Evolutionary conservation across 1,140 invertebrate species (phyloP), one percentile per base, ranked within the genome.

Genomic region (Trinorchestia longiramus): DNA sequence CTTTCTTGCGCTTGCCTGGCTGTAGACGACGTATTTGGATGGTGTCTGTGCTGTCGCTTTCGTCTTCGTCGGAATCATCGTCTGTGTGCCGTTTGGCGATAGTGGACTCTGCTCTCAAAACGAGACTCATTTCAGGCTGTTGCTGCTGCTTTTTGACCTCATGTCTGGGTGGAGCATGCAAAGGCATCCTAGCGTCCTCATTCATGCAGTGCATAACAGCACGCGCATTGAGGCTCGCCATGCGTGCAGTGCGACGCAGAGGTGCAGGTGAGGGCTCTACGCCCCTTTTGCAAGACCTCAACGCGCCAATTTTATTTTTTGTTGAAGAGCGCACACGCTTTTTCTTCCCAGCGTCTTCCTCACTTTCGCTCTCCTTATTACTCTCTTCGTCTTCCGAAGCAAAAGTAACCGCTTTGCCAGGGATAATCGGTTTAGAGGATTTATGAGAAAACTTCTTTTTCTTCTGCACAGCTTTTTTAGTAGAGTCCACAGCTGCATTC

Each of bases 151-250:
- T 96, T 95, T 92, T 87, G 62, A 62, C 90, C 77, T 92, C 95
- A 47, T 96, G 91, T 87, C 96, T 96, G 91, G 40, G 95, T 62
- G 95, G 96, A 19, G 92, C 42, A 41, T 96, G 96, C 4, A 96
- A 95, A 92, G 96, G 96, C 57, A 95, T 95, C 87, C 98, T 98
- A 97, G 99, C 99, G 97, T 99, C 99, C 97, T 99, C 99, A 97
- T 99, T 99, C 36, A 99, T 97, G 97, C 98, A 99, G 97, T 99
- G 98, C 53, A 99, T 99, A 97, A 99, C 99, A n/a, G 98, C 98
- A 97, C 98, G 97, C 0, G 99, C 99, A 97, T 99, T 99, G 41
- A 99, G 97, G 15, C 98, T 99, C 45, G 99, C 99, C 97, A 99
- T 98, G 96, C 99, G 98, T 17, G 95, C 90, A 8, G 90, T 96